Evolutionary conservation across 2,797 vertebrate species (phyloP).

Genomic region (Labeo calbasu): DNA sequence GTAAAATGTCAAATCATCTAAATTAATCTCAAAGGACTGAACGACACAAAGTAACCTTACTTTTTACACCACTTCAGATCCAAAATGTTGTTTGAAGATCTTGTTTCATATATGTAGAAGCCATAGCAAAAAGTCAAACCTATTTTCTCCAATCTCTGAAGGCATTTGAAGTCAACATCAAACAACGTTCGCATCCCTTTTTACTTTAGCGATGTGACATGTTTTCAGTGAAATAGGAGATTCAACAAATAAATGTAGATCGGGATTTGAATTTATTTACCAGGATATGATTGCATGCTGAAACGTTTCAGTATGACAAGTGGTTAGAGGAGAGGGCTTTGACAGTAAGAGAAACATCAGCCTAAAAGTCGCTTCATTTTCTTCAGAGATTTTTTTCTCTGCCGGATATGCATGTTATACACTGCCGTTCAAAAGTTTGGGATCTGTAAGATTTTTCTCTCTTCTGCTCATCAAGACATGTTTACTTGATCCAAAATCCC

Average conservation of each 20-base stretch:
- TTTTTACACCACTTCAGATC: not conserved
- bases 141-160: not conserved
- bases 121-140: not conserved
- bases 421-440: not conserved
- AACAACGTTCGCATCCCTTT: constrained; percentile 6
- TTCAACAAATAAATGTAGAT: constrained; percentile 8
- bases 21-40: not conserved
- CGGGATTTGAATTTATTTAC: not conserved
- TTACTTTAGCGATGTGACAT: constrained; percentile 3
- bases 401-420: not conserved
- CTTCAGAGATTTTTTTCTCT: not conserved
- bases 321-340: not conserved
- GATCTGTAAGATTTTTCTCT: not conserved
- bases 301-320: not conserved
- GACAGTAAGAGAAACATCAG: not conserved
- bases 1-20: not conserved
- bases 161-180: constrained; percentile 10
- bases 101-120: not conserved
- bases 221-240: not conserved
- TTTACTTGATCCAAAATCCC: not conserved
- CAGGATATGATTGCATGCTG: not conserved
- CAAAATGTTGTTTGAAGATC: not conserved
- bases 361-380: not conserved
- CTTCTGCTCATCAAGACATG: not conserved
- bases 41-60: not conserved